phyloP scores from a whole-genome alignment of 2,888 invertebrate genomes.

The Lepidocyrtinus sp. region DNA sequence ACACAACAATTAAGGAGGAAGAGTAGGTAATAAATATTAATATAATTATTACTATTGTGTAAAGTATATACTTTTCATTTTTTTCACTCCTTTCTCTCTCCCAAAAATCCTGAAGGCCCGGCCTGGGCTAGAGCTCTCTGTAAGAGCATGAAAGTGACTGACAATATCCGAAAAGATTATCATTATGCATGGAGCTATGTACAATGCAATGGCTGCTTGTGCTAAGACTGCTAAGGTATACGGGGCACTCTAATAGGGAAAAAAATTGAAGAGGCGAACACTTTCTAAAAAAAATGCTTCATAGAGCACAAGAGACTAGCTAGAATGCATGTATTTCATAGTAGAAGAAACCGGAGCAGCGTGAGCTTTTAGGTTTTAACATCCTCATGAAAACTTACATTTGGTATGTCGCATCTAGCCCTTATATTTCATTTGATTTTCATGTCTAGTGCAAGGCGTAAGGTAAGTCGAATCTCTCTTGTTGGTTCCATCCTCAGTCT shows the following conservation, averaged over 20 bases:
- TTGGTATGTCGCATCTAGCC: constrained; percentile 11
- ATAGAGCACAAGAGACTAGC: not conserved
- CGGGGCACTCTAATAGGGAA: not conserved
- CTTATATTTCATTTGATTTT: constrained; percentile 10
- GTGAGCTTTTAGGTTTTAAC: constrained; percentile 1
- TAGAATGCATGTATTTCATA: not conserved
- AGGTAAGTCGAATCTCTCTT: not conserved
- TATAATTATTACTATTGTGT: constrained; percentile 32
- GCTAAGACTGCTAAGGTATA: not conserved
- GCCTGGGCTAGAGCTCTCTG: constrained; percentile 56
- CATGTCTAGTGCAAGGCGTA: not conserved
- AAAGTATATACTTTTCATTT: constrained; percentile 21
- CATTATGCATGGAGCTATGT: constrained; percentile 53
- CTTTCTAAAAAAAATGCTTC: constrained; percentile 10
- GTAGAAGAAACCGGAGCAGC: not conserved
- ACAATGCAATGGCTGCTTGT: constrained; percentile 17
- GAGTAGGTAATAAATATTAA: not conserved
- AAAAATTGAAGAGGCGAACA: constrained; percentile 8
- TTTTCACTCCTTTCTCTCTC: constrained; percentile 27
- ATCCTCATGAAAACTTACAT: not conserved
- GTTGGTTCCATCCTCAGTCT: not conserved
- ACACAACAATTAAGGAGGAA: too few relatives aligned
- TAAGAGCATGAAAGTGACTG: constrained; percentile 61
- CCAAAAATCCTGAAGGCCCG: constrained; percentile 47
- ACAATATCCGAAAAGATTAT: constrained; percentile 54